Conservation (phyloP, 1,140 invertebrate species). For the Nebria ingens region DNA sequence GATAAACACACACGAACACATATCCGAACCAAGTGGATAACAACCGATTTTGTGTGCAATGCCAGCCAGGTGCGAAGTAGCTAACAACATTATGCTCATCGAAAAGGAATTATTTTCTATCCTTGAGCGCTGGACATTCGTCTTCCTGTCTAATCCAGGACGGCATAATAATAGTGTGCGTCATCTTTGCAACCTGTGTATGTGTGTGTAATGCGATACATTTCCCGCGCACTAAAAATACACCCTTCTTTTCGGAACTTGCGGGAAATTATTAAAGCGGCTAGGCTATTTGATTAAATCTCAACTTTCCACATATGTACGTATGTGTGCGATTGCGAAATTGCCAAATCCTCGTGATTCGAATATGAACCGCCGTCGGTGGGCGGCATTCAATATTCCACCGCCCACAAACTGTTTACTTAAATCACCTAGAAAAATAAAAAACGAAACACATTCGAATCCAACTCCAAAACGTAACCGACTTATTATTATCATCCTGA, state of each 20-base stretch:
- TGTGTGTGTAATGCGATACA: not conserved
- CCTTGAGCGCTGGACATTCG: too few species aligned
- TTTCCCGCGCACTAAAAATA: not conserved
- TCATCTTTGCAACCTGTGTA: too few species aligned
- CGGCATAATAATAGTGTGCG: too few species aligned
- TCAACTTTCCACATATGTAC: too few species aligned
- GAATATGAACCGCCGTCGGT: not conserved
- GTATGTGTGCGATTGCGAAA: not conserved
- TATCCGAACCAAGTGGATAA: not conserved
- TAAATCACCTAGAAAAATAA: not conserved
- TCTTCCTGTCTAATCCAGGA: too few species aligned
- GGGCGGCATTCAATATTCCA: not conserved
- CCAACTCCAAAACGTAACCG: too few species aligned
- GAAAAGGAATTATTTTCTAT: too few species aligned
- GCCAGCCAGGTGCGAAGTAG: not conserved
- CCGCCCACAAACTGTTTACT: not conserved
- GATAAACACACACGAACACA: conserved; percentile 1
- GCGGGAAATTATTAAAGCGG: too few species aligned
- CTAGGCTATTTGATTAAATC: not conserved
- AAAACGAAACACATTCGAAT: not conserved
- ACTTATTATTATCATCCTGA: too few species aligned
- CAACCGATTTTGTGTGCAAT: not conserved
- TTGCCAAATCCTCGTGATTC: not conserved
- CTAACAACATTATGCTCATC: too few species aligned
- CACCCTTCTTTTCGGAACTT: not conserved